phyloP scores from a whole-genome alignment of 2,888 invertebrate genomes.

The Dilophus febrilis region DNA sequence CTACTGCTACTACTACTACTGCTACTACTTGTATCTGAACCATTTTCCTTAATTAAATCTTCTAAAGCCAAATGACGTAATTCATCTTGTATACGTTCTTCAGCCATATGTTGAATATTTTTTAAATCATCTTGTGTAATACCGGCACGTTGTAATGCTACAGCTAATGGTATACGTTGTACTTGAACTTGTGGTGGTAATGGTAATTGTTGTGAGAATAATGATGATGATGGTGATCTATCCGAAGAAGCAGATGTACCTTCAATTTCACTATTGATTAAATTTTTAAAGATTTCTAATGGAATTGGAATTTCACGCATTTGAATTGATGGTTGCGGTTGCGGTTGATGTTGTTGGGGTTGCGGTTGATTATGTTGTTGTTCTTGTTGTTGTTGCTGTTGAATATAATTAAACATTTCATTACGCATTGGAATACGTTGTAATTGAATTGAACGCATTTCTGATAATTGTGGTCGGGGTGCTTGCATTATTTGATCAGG shows the following conservation, averaged over 20 bases:
- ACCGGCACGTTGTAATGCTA: conserved; percentile 28
- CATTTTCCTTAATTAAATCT: no score
- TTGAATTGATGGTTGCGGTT: conserved; percentile 20
- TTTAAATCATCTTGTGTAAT: conserved; percentile 29
- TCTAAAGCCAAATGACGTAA: conserved; percentile 24
- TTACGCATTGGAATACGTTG: conserved; percentile 31
- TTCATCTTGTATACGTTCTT: conserved; percentile 27
- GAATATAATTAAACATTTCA: conserved; percentile 19
- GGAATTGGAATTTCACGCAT: conserved; percentile 6
- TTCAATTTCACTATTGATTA: background rate
- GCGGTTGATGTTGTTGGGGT: no score
- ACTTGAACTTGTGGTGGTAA: conserved; percentile 16
- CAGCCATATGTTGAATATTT: conserved; percentile 30
- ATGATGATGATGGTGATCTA: conserved; percentile 21
- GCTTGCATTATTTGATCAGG: conserved; percentile 32
- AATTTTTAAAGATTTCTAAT: background rate
- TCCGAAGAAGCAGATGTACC: conserved; percentile 14
- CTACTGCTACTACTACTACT: conserved; percentile 14
- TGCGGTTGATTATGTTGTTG: no score
- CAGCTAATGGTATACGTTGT: conserved; percentile 26
- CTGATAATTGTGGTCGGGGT: conserved; percentile 30
- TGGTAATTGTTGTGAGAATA: conserved; percentile 2
- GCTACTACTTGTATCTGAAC: conserved; percentile 10
- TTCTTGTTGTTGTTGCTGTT: no score
- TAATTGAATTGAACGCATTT: conserved; percentile 29